Evolutionary conservation across 2,797 vertebrate species (phyloP), one percentile per base, ranked within the genome.

Genomic region (Crocidura indochinensis): DNA sequence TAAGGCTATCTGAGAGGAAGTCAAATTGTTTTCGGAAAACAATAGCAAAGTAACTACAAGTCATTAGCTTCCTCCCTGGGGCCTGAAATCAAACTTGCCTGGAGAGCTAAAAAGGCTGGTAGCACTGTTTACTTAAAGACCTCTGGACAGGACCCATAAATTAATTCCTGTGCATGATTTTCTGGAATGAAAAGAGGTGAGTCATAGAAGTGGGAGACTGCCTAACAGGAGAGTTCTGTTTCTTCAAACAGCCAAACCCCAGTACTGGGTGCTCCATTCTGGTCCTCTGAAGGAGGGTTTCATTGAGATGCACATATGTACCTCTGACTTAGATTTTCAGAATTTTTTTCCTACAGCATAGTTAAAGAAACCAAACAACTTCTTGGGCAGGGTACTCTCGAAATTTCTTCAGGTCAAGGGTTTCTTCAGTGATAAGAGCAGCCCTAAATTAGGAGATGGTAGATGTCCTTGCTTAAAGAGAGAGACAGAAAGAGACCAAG

Each of bases 21-120:
- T 99, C 97, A 98, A 98, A 99, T 99, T 99, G 99, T 99, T 99
- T 99, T 98, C 97, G 97, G 98, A 98, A 99, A 98, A 99, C 99
- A 99, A 99, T 99, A 98, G 98, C 96, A 97, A 98, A 97, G 97
- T 97, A 97, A 97, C 96, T 98, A 97, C 96, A 98, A 97, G 97
- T 97, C 97, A 98, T 98, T 97, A 97, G 96, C 94, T 98, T 98
- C 97, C 98, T 98, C 97, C 73, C 91, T 76, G 68, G 96, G 96
- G 96, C 91, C 92, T 85, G 29, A 87, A 93, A 81, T 87, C 94
- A 96, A 88, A 92, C 91, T 97, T 93, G 95, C 96, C 97, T 95
- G 96, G 96, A 93, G 92, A 94, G 93, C 96, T 96, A 93, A 96
- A 96, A 94, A 11, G 24, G 94, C 87, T 95, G 92, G 97, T 94